Conservation (phyloP, 1,140 invertebrate genomes). For the Aplysia californica region DNA sequence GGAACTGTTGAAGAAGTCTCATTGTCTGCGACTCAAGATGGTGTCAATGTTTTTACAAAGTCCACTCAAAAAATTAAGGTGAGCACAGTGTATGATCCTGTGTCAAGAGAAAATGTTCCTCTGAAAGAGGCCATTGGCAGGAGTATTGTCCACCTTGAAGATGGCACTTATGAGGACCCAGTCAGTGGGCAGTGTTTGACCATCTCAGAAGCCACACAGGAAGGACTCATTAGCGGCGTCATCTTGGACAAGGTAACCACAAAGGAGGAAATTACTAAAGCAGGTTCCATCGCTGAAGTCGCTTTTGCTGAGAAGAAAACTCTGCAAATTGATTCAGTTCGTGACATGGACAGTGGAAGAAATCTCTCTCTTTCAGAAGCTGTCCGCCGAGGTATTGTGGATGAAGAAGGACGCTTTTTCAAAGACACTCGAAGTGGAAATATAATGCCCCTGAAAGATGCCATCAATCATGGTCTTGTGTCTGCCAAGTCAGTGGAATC, state of each 20-base stretch:
- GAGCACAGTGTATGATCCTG: constrained; percentile 85
- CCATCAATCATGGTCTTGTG: constrained; percentile 63
- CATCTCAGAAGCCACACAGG: constrained; percentile 75
- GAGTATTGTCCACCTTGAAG: constrained; percentile 48
- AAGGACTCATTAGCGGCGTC: constrained; percentile 48
- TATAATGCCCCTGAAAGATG: constrained; percentile 78
- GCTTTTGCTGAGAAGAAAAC: constrained; percentile 51
- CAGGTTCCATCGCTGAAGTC: constrained; percentile 51
- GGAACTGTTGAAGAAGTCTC: constrained; percentile 77
- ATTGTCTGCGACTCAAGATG: constrained; percentile 82
- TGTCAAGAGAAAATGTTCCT: constrained; percentile 77
- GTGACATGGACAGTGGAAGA: constrained; percentile 81
- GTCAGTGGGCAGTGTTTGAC: constrained; percentile 77
- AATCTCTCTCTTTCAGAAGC: constrained; percentile 54
- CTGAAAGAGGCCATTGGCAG: constrained; percentile 67
- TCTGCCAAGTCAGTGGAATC: constrained; percentile 45
- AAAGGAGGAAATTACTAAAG: constrained; percentile 45
- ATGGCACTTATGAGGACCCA: constrained; percentile 78
- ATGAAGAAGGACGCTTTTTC: constrained; percentile 72
- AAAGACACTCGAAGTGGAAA: constrained; percentile 77
- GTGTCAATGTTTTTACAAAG: constrained; percentile 85
- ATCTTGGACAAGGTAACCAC: constrained; percentile 48
- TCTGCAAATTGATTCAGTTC: constrained; percentile 69
- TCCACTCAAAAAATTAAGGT: constrained; percentile 84
- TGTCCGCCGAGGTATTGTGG: constrained; percentile 51